Conservation (phyloP, 2,888 invertebrate species). For the Drosophila paranaensis region DNA sequence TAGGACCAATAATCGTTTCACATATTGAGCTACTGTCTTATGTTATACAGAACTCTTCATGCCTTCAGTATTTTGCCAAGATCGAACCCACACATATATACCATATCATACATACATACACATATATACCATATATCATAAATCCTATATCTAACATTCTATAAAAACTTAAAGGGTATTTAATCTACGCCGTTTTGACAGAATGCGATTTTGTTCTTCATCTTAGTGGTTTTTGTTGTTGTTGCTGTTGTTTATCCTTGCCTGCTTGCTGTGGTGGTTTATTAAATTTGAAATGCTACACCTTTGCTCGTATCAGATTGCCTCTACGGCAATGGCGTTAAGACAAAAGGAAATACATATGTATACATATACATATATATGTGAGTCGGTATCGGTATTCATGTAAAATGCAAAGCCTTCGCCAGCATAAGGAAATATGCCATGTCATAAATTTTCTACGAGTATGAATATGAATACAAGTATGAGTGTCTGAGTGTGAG, state of each 20-base stretch:
- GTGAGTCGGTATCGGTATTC: constrained; percentile 53
- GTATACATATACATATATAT: not conserved
- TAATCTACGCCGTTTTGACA: not conserved
- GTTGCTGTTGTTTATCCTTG: constrained; percentile 24
- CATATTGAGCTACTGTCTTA: too few relatives aligned
- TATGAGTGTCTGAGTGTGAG: constrained; percentile 23
- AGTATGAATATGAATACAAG: constrained; percentile 48
- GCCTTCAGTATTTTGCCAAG: not conserved
- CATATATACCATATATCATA: too few relatives aligned
- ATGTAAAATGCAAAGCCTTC: constrained; percentile 70
- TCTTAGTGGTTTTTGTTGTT: constrained; percentile 13
- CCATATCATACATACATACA: too few relatives aligned
- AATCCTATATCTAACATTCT: too few relatives aligned
- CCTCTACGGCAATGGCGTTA: constrained; percentile 54
- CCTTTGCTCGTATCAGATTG: constrained; percentile 73
- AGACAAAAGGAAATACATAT: constrained; percentile 63
- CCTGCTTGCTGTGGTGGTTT: constrained; percentile 53
- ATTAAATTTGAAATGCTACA: constrained; percentile 79
- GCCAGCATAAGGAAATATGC: constrained; percentile 74
- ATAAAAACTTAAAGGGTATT: constrained; percentile 11
- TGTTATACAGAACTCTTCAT: not conserved
- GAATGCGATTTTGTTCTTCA: not conserved
- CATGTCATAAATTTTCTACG: constrained; percentile 74
- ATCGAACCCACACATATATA: not conserved
- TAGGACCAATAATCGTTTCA: too few relatives aligned